Base-by-base conservation (phyloP, 2,113 vertebrate genomes). In the Aegithalos caudatus region DNA sequence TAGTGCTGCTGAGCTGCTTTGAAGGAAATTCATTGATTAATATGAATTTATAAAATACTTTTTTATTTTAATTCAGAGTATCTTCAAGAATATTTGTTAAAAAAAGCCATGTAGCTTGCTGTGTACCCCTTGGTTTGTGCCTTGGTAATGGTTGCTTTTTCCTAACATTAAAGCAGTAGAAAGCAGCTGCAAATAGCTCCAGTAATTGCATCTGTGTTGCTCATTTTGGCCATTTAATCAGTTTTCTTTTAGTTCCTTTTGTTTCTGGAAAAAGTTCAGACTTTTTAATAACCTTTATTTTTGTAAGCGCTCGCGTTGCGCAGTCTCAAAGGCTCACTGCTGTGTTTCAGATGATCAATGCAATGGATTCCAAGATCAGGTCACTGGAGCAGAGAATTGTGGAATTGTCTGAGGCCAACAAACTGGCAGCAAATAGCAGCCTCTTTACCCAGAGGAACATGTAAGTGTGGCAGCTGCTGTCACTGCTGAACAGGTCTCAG, bases 361-460 rank as follows among this genome's bases (percentile, higher is more conserved):
- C 99, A 22, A 99, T 99, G 99, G 99, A 99, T 94, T 99, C 99
- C 3, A 99, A 99, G 98, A 99, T 99, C 97, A 98, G 98, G 95
- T 99, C 98, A 72, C 97, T 99, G 98, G 99, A 99, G 95, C 99
- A 99, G 98, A 99, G 99, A 94, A 99, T 99, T 90, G 97, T 99
- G 88, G 99, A 99, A 93, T 88, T 99, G 70, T 99, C 99, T 3
- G 99, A 99, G 97, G 99, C 99, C 83, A 99, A 99, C 97, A 99
- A 99, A 89, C 97, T 99, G 85, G 99, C 99, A 44, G 99, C 99
- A 78, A 99, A 99, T 77, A 99, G 99, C 98, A 99, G 99, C 66
- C 98, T 99, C 96, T 99, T 99, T 91, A 99, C 99, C 29, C 99
- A 99, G 97, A 99, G 99, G 97, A 99, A 99, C 98, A 99, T 99